Percentiles rank a stretch among this genome's conserved stretches.
These are phyloP conservation scores for Amorpha juglandis DNA, from an alignment of 2,888 invertebrate genomes.

Conservation along the genomic window DNA sequence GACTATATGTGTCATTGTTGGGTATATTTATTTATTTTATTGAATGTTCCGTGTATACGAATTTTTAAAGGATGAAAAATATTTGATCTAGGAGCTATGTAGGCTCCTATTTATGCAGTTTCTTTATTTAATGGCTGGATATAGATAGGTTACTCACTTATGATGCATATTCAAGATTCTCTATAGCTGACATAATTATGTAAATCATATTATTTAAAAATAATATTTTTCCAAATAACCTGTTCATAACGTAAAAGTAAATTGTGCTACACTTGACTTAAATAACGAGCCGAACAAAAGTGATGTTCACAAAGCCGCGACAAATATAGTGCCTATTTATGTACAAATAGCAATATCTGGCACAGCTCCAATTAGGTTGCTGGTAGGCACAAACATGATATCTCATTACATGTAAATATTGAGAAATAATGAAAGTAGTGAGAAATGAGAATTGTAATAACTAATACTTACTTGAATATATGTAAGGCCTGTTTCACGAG, in stretches of 20 bases:
- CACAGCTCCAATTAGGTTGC: conserved; percentile 79
- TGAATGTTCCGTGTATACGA: too few species aligned
- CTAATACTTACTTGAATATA: conserved; percentile 87
- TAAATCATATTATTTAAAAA: too few species aligned
- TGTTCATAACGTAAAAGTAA: background rate
- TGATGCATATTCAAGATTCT: too few species aligned
- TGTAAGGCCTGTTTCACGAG: conserved; percentile 89
- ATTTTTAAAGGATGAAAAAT: too few species aligned
- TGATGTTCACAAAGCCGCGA: conserved; percentile 56
- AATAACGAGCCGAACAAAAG: conserved; percentile 21
- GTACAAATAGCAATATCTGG: conserved; percentile 81
- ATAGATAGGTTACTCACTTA: too few species aligned
- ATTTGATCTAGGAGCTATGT: too few species aligned
- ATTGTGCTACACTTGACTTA: background rate
- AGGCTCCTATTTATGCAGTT: too few species aligned
- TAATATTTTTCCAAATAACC: too few species aligned
- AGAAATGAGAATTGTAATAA: conserved; percentile 32
- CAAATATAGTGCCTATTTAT: conserved; percentile 83
- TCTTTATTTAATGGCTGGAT: too few species aligned
- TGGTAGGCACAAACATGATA: conserved; percentile 68
- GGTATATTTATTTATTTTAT: too few species aligned
- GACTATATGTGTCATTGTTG: too few species aligned
- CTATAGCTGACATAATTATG: too few species aligned
- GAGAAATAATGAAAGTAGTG: conserved; percentile 36
- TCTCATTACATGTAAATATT: conserved; percentile 49